Evolutionary conservation across 2,113 vertebrate genomes (phyloP).

Genomic region (Syngnathus typhle): DNA sequence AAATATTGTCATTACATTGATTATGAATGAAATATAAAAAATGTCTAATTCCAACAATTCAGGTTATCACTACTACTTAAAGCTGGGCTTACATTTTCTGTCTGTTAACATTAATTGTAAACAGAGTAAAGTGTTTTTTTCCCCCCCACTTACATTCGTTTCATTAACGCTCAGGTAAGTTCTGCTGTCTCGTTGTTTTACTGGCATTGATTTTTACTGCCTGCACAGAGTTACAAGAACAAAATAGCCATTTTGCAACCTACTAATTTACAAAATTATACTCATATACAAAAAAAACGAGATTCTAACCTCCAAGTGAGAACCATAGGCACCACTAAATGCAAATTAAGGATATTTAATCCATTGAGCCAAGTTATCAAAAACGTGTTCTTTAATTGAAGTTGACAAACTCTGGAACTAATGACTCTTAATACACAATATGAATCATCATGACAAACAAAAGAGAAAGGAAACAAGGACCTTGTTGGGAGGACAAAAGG

Average conservation of each 20-base stretch:
- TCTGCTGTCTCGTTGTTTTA: background rate
- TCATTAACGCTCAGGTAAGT: background rate
- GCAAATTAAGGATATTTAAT: background rate
- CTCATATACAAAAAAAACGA: background rate
- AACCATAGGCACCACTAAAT: background rate
- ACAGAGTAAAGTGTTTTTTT: too few relatives aligned
- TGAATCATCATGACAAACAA: constrained; percentile 39
- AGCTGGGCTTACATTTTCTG: background rate
- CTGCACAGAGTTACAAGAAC: background rate
- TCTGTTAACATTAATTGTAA: too few relatives aligned
- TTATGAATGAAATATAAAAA: too few relatives aligned
- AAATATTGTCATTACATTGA: too few relatives aligned
- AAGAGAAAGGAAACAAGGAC: constrained; percentile 17
- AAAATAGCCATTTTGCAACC: background rate
- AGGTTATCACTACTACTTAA: too few relatives aligned
- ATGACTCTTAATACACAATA: constrained; percentile 37
- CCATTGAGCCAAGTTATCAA: constrained; percentile 52
- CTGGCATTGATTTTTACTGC: background rate
- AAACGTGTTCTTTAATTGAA: constrained; percentile 66
- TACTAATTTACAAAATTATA: background rate
- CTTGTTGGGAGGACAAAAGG: background rate
- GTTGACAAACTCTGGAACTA: constrained; percentile 40
- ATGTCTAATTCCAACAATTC: too few relatives aligned
- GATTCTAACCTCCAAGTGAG: background rate
- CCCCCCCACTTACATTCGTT: background rate